Evolutionary conservation across 2,888 invertebrate genomes (phyloP).

Genomic region (Timandra comae): DNA sequence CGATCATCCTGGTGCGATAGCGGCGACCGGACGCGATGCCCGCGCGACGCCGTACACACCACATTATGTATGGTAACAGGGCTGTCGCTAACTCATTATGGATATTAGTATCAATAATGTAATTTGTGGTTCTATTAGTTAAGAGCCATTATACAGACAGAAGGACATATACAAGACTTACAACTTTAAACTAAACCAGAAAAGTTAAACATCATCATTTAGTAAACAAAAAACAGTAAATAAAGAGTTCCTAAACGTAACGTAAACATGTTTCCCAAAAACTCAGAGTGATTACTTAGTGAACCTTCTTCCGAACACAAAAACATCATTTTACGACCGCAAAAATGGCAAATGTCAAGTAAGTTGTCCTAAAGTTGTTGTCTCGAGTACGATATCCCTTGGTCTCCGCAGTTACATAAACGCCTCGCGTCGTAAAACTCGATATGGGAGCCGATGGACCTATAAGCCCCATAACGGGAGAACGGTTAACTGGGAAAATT

Average conservation of each 20-base stretch:
- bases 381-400: slow-evolving; percentile 3
- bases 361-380: slow-evolving; percentile 11
- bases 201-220: no score
- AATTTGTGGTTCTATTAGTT: no score
- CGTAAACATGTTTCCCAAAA: slow-evolving; percentile 6
- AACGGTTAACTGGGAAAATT: slow-evolving; percentile 8
- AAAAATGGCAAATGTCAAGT: slow-evolving; percentile 15
- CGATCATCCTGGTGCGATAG: slow-evolving; percentile 63
- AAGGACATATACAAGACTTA: no score
- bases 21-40: slow-evolving; percentile 49
- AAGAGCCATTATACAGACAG: no score
- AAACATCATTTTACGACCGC: slow-evolving; percentile 16
- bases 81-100: slow-evolving; percentile 15
- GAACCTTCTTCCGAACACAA: slow-evolving; percentile 1
- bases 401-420: slow-evolving; percentile 15
- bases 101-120: no score
- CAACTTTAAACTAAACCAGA: no score
- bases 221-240: slow-evolving; percentile 5
- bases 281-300: slow-evolving; percentile 2
- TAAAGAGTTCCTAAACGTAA: not conserved
- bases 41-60: slow-evolving; percentile 36
- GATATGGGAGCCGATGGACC: slow-evolving; percentile 22
- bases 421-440: slow-evolving; percentile 16
- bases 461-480: slow-evolving; percentile 13
- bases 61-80: slow-evolving; percentile 21